Evolutionary conservation across 2,888 invertebrate genomes (phyloP).

Genomic region (Thumatha senex): DNA sequence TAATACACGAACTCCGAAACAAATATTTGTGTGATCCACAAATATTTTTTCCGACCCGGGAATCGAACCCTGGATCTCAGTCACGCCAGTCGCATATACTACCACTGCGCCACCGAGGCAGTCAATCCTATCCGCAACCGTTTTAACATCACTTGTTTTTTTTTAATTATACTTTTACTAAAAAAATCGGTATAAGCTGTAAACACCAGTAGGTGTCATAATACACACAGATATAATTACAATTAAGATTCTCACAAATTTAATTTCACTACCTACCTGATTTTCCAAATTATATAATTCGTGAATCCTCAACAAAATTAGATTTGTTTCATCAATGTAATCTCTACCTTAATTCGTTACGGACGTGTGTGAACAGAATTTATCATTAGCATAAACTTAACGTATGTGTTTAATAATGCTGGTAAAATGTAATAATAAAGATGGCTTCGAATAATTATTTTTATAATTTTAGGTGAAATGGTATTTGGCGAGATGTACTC

Average conservation of each 20-base stretch:
- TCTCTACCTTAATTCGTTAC: constrained; percentile 44
- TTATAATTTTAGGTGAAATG: constrained; percentile 6
- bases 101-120: no score
- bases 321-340: constrained; percentile 19
- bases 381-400: constrained; percentile 51
- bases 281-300: constrained; percentile 9
- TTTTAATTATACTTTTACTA: no score
- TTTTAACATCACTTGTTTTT: no score
- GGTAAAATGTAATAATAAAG: constrained; percentile 24
- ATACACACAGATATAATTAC: background rate
- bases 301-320: constrained; percentile 15
- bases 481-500: background rate
- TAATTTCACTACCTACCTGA: constrained; percentile 6
- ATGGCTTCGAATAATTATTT: constrained; percentile 8
- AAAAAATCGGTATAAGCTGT: no score
- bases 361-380: constrained; percentile 62
- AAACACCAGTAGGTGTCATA: no score
- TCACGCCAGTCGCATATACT: no score
- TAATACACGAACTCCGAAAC: no score
- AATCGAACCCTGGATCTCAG: no score
- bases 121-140: no score
- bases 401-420: constrained; percentile 34
- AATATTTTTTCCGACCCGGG: no score
- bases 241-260: constrained; percentile 2
- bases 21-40: no score